Percentiles rank a stretch among this genome's conserved stretches.
Evolutionary conservation across 1,140 invertebrate genomes (phyloP).

Genomic region (Phortica variegata): DNA sequence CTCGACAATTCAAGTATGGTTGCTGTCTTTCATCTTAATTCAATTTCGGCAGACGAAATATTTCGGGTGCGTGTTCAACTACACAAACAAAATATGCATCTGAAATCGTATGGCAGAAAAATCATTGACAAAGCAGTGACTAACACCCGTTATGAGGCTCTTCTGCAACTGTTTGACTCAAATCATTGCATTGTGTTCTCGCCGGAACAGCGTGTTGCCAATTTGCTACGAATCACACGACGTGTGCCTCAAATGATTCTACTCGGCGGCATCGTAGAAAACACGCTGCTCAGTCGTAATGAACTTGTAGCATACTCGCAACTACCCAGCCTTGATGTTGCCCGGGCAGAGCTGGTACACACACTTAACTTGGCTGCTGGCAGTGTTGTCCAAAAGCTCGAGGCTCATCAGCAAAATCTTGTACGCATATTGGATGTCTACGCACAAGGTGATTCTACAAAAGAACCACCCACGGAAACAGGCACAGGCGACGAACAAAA

Average conservation of each 20-base stretch:
- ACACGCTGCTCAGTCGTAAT: constrained; percentile 65
- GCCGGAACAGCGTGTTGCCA: constrained; percentile 60
- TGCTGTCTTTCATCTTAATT: constrained; percentile 70
- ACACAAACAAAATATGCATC: constrained; percentile 66
- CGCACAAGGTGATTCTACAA: constrained; percentile 33
- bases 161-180: constrained; percentile 62
- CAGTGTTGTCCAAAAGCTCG: constrained; percentile 66
- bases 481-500: constrained; percentile 19
- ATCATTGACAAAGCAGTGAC: constrained; percentile 64
- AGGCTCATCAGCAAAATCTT: constrained; percentile 66
- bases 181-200: constrained; percentile 67
- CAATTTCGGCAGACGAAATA: constrained; percentile 63
- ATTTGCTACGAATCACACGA: constrained; percentile 64
- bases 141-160: constrained; percentile 64
- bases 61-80: constrained; percentile 64
- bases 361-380: constrained; percentile 65
- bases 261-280: constrained; percentile 69
- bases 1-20: constrained; percentile 71
- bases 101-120: constrained; percentile 64
- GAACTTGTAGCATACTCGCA: constrained; percentile 66
- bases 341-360: constrained; percentile 65
- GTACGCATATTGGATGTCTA: constrained; percentile 66
- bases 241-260: constrained; percentile 66
- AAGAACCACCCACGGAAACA: constrained; percentile 47
- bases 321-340: constrained; percentile 64